Evolutionary conservation across 2,888 invertebrate species (phyloP).

Genomic region (Idaea biselata): DNA sequence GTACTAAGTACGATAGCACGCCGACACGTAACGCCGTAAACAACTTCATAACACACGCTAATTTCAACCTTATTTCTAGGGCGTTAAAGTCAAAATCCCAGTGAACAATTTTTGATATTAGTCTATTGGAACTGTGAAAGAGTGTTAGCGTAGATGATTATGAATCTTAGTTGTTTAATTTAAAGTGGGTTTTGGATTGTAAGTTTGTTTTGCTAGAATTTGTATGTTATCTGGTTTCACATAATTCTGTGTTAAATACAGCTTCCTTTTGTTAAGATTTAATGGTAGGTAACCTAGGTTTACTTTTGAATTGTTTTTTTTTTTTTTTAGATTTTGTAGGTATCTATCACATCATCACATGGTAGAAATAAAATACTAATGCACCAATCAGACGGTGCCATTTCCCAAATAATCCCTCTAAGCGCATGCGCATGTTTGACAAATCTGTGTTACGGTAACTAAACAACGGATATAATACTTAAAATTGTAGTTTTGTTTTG

Average conservation of each 20-base stretch:
- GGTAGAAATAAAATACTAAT: too few relatives aligned
- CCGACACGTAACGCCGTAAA: neutral
- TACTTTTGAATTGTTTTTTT: too few relatives aligned
- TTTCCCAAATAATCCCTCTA: too few relatives aligned
- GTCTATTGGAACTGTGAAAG: neutral
- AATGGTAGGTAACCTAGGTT: too few relatives aligned
- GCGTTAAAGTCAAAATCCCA: neutral
- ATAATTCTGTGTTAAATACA: neutral
- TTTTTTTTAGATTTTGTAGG: too few relatives aligned
- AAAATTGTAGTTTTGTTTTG: too few relatives aligned
- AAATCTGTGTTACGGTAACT: too few relatives aligned
- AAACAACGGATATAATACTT: too few relatives aligned
- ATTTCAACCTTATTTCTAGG: neutral
- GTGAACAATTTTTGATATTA: neutral
- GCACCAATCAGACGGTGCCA: too few relatives aligned
- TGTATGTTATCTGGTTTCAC: neutral
- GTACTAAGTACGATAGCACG: slow-evolving; percentile 61
- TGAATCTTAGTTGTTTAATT: neutral
- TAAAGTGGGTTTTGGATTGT: neutral
- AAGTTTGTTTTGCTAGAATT: neutral
- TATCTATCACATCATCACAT: too few relatives aligned
- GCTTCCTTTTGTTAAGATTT: too few relatives aligned
- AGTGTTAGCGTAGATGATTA: neutral
- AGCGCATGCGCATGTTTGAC: too few relatives aligned
- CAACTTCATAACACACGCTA: neutral